Evolutionary conservation across 1,140 invertebrate species (phyloP), one percentile per base, ranked within the genome.

Genomic region (Eriocheir sinensis): DNA sequence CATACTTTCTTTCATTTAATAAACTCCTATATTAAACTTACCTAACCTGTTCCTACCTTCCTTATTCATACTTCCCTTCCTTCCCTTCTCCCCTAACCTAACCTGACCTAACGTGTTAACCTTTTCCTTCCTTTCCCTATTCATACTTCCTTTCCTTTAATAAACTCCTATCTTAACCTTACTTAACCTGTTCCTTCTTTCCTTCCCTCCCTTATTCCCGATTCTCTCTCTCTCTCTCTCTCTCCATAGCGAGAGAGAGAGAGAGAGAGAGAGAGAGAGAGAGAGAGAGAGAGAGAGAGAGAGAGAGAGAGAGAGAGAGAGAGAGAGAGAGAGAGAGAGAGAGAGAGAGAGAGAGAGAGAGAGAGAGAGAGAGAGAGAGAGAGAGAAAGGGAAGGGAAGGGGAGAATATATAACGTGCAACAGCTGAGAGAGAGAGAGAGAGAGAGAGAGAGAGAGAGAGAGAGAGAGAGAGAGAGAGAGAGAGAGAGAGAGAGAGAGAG

Each of bases 201-300:
- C 30, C n/a, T 91, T 12, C 30, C 32, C n/a, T 93, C 4, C 41
- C 21, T 36, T 12, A 12, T 6, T 40, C n/a, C 81, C 44, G 40
- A 15, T 32, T 34, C 34, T 34, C 53, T 81, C 4, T n/a, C 92
- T 9, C 32, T 38, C 15, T 12, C 21, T 15, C 30, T 86, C 72
- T 30, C 12, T 36, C 27, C 21, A 60, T 9, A 40, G 90, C 0
- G 90, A 83, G 72, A 44, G n/a, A n/a, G 12, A 80, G 34, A 48
- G 44, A 34, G 21, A n/a, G 90, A 79, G 38, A 53, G 6, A 91
- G 36, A 38, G 27, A 83, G 32, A n/a, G 38, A 34, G 81, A 85
- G 32, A 34, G 32, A 34, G 81, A 86, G 83, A 86, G 83, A 86
- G 83, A 86, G 83, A 86, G 83, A 86, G 83, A 86, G 83, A 86